Evolutionary conservation across 1,140 invertebrate species (phyloP).

Genomic region (Zaprionus tsacasi): DNA sequence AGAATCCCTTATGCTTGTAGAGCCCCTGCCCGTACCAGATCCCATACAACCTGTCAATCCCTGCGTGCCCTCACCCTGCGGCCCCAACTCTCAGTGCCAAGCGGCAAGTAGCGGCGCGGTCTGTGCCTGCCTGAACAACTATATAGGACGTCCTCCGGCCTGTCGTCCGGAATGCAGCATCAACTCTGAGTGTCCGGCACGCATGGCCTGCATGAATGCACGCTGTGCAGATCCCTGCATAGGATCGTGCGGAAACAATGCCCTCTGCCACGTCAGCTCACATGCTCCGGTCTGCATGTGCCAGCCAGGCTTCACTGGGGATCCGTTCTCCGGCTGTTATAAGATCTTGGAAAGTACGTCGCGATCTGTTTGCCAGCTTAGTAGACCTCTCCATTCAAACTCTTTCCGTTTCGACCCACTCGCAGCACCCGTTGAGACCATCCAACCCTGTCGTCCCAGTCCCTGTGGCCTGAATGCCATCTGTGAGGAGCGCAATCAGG

Average conservation of each 20-base stretch:
- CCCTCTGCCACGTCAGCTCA: constrained; percentile 89
- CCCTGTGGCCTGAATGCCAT: constrained; percentile 93
- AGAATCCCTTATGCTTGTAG: constrained; percentile 52
- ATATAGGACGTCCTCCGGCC: constrained; percentile 89
- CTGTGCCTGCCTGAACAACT: constrained; percentile 89
- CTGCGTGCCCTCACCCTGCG: constrained; percentile 88
- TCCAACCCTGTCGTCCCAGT: constrained; percentile 86
- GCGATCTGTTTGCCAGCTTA: neutral
- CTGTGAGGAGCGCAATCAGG: constrained; percentile 90
- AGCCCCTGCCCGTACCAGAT: constrained; percentile 62
- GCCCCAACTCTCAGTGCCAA: constrained; percentile 88
- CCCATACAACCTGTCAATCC: constrained; percentile 83
- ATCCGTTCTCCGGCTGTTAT: constrained; percentile 90
- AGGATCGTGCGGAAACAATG: constrained; percentile 89
- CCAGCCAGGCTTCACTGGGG: constrained; percentile 88
- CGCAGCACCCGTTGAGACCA: constrained; percentile 84
- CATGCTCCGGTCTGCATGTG: constrained; percentile 90
- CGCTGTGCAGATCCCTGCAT: constrained; percentile 90
- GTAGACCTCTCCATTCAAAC: constrained; percentile 25
- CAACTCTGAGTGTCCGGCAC: constrained; percentile 88
- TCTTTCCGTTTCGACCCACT: constrained; percentile 14
- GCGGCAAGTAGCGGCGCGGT: constrained; percentile 86
- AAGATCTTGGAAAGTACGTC: constrained; percentile 85
- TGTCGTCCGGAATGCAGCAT: constrained; percentile 90
- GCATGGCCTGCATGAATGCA: constrained; percentile 88